Base-by-base conservation (phyloP, 30 jellyfish, hydroid and myxozoan genomes). In the Hydra vulgaris region DNA sequence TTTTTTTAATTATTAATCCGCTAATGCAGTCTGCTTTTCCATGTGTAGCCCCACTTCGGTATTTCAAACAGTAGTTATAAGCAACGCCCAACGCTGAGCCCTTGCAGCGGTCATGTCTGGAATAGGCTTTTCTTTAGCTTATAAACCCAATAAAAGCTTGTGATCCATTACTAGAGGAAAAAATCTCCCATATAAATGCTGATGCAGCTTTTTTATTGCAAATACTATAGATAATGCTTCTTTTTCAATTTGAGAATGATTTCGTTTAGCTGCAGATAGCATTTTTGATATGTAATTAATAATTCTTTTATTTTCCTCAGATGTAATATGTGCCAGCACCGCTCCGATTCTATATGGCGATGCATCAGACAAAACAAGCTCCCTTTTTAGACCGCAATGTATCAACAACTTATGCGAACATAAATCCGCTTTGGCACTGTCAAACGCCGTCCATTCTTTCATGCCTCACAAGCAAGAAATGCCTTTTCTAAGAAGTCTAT, bases 311-410 rank as follows among this genome's bases (percentile, higher is more conserved):
- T n/a, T n/a, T n/a, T n/a, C n/a, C n/a, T n/a, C n/a, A n/a, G n/a
- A 82, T 0, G 27, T 18, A 12, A 20, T 70, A 66, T 86, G 95
- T 7, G 94, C 18, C 19, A 86, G 79, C n/a, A 81, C 95, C 25
- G 95, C 95, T 25, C 95, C 90, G 0, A 86, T 82, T 23, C 95
- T 88, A 54, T 86, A 81, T 0, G 89, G 84, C 22, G 89, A 86
- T 18, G 89, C 95, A 80, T 70, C 94, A 56, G 79, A 73, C 27
- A 86, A 53, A 4, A 61, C 17, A 8, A 86, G 66, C 7, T 81
- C 83, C 54, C 24, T 54, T 19, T 56, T 25, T 56, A 85, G 88
- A 26, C 81, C 95, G 73, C 74, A 87, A 74, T 87, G 91, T 54
- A 21, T 61, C 85, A 87, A 66, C 15, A 82, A 73, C 17, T 73